Evolutionary conservation across 2,797 vertebrate species (phyloP), one percentile per base, ranked within the genome.

Genomic region (Coregonus sp.): DNA sequence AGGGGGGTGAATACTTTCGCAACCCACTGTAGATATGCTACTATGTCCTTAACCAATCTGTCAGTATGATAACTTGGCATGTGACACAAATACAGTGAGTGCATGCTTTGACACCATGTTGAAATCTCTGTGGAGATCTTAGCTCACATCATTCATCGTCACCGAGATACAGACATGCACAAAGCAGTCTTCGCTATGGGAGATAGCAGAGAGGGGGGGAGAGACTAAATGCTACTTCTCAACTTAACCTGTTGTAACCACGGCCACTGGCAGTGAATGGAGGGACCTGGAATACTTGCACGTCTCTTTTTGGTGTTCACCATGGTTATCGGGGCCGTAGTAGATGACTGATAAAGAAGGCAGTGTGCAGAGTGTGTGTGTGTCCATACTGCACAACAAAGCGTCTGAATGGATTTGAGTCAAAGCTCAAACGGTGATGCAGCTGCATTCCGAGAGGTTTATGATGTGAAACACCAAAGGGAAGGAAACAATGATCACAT

Each of bases 381-480:
- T 47, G 11, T 47, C 9, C 33, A 56, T 18, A 20, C 76, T 91
- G 90, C 92, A 93, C 91, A 89, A 91, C 92, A 94, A 94, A 92
- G 90, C 86, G 85, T 80, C 86, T 88, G 86, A 91, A 91, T 86
- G 88, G 90, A 91, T 89, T 89, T 88, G 77, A 91, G 91, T 88
- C 89, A 87, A 89, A 91, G 92, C 91, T 92, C 89, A 86, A 91
- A 91, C 85, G 75, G 86, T 90, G 92, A 93, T 92, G 92, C 90
- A 85, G 91, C 88, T 85, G 89, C 91, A 95, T 95, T 92, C 93
- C 93, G 33, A 77, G 82, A 88, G 90, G 29, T 93, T 94, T 93
- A 93, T 94, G 93, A 93, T 92, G 92, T 95, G 94, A 94, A 93
- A 94, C 94, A 92, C 91, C 92, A 92, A 92, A 93, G 86, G 84